Conservation (phyloP, 2,888 invertebrate species). For the Caenorhabditis auriculariae region DNA sequence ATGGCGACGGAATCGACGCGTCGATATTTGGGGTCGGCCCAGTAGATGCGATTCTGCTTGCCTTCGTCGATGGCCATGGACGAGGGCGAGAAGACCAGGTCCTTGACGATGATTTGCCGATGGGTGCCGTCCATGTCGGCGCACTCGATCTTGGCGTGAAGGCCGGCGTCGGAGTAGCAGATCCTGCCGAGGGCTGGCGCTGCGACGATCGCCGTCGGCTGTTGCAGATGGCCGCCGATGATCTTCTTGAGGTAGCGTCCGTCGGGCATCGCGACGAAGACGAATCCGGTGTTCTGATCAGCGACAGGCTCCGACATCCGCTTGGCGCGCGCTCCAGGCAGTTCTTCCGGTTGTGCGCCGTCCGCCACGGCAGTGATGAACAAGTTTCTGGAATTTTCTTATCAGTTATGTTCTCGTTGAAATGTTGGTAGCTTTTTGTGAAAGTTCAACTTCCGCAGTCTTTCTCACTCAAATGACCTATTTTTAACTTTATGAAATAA, state of each 20-base stretch:
- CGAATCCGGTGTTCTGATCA: conserved; percentile 67
- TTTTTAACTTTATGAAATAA: no score
- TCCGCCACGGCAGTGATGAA: conserved; percentile 51
- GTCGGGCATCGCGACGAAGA: conserved; percentile 85
- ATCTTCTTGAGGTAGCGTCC: conserved; percentile 73
- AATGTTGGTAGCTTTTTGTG: background rate
- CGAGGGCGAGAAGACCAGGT: conserved; percentile 81
- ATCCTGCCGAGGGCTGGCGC: conserved; percentile 71
- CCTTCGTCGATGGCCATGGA: conserved; percentile 86
- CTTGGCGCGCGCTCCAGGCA: conserved; percentile 34
- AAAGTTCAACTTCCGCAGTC: background rate
- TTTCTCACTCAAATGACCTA: no score
- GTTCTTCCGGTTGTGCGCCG: conserved; percentile 11
- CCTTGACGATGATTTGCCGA: conserved; percentile 76
- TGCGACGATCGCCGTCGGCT: conserved; percentile 77
- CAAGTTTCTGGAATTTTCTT: conserved; percentile 43
- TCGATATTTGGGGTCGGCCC: conserved; percentile 91
- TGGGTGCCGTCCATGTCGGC: conserved; percentile 96
- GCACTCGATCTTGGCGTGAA: conserved; percentile 86
- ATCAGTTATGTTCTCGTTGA: background rate
- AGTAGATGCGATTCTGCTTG: conserved; percentile 86
- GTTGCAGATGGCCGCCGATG: conserved; percentile 74
- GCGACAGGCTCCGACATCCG: conserved; percentile 53
- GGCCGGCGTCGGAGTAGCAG: conserved; percentile 92
- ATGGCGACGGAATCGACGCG: conserved; percentile 79